Base-by-base conservation (phyloP, 30 jellyfish, hydroid and myxozoan genomes). In the Cassiopea xamachana region DNA sequence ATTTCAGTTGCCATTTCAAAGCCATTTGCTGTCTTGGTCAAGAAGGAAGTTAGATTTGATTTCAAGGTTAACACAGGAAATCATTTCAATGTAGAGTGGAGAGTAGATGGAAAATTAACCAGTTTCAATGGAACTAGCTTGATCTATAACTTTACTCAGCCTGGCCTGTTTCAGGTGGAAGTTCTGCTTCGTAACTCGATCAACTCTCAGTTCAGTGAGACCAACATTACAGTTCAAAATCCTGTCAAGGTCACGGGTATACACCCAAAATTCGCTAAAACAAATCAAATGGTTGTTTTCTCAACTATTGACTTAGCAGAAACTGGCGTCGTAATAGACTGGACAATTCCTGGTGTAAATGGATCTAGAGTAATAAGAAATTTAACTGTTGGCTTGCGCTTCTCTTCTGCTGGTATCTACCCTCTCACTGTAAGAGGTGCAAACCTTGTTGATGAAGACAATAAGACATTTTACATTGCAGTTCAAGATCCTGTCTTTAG, bases 61-160 rank as follows among this genome's bases (percentile, higher is more conserved):
- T 1, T 77, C 2, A 46, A 0, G 17, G 13, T 10, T 16, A 60
- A 39, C 46, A 12, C 80, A 60, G 93, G 94, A 44, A 81, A 90
- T 69, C 80, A 93, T 74, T n/a, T 90, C 89, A 60, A 93, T 8
- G 51, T 17, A 12, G 73, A 17, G 8, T 93, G 98, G 98, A 14
- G 51, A 1, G 60, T 93, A n/a, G 62, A 81, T 69, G 92, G 83
- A 1, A 74, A 39, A 0, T 16, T 18, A 6, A 15, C 45, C 1
- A 58, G 85, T 62, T 46, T 73, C 50, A 49, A 43, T 12, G 48
- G 43, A 17, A 43, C 48, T 1, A 55, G 16, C 7, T 75, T 85
- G 48, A 49, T 39, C 12, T 14, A 58, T 12, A 62, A 1, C 43
- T 88, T 87, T 49, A 60, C 93, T 2, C 50, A 68, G 44, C 46